Conservation (phyloP, 2,797 vertebrate genomes). For the Serranus cabrilla region DNA sequence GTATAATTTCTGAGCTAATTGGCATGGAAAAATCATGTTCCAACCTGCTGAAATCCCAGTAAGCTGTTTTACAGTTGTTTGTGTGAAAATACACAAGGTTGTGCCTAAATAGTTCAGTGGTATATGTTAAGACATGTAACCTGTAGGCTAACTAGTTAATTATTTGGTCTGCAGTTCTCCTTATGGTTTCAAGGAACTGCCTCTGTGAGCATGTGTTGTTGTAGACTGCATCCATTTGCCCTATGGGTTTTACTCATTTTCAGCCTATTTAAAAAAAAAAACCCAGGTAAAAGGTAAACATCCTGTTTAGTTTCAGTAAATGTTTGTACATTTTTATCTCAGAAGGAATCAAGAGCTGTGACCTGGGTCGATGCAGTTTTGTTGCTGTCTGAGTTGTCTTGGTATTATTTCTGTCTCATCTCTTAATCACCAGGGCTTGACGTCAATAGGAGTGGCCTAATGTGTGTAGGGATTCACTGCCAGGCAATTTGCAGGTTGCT, state of each 20-base stretch:
- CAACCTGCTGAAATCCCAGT: neutral
- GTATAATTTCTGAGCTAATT: neutral
- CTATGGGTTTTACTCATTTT: neutral
- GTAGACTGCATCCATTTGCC: neutral
- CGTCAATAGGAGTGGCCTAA: constrained; percentile 73
- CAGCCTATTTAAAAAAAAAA: constrained; percentile 5
- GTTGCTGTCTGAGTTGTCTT: constrained; percentile 31
- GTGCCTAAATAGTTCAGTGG: neutral
- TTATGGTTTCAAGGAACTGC: neutral
- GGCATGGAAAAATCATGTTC: neutral
- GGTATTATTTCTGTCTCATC: constrained; percentile 65
- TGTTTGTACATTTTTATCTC: neutral
- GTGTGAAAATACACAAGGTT: neutral
- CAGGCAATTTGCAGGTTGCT: constrained; percentile 42
- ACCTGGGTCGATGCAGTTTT: constrained; percentile 36
- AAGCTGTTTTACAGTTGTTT: neutral
- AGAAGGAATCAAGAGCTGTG: neutral
- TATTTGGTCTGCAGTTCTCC: neutral
- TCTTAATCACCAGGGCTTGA: constrained; percentile 77
- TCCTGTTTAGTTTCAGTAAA: constrained; percentile 8
- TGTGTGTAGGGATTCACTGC: constrained; percentile 48
- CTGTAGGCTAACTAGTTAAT: neutral
- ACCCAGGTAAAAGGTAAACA: neutral
- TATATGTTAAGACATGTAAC: neutral
- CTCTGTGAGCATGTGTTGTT: neutral